Base-by-base conservation (phyloP, 2,888 invertebrate genomes). In the Alcis repandata region DNA sequence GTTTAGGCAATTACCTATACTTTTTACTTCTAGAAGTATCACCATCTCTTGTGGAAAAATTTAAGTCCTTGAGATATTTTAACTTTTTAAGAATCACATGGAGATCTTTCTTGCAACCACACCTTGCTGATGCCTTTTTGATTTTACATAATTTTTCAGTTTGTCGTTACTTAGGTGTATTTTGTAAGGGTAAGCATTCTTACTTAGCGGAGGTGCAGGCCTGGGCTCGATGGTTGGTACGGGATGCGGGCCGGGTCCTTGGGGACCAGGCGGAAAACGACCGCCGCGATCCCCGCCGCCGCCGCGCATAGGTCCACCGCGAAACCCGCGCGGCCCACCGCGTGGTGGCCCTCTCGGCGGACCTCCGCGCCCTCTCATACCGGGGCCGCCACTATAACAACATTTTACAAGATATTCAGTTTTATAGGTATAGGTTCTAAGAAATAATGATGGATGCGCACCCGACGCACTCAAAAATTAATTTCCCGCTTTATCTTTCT, bases 231-330 rank as follows among this genome's bases (percentile, higher is more conserved):
- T 91, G 0, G 93, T 92, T 1, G 92, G 93, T 1, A 93, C 93
- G 9, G 93, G 93, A 72, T 93, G 93, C 4, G 93, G 92, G 7
- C 93, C 93, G 0, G 93, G 93, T 0, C 92, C 93, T 68, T 91
- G 92, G 0, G 92, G 92, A 1, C 91, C 91, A 0, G 89, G 90
- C 1, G 88, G 89, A 68, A 92, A 92, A 10, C 92, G 86, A 0
- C 91, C 91, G n/a, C 92, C 87, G 43, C 90, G 82, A 6, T 89
- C 92, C 0, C 90, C 91, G n/a, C 90, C 90, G 7, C 86, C 86
- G 20, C 91, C 91, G 13, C 92, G 85, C 90, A 91, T 91, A 0
- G 90, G 91, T 0, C 88, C 91, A 3, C 91, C 92, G 13, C 92
- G 87, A 62, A 90, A 92, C 0, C 92, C 92, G 46, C 92, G 83